Evolutionary conservation across 1,140 invertebrate species (phyloP), one percentile per base, ranked within the genome.

Genomic region (Drosophila fuyamai): DNA sequence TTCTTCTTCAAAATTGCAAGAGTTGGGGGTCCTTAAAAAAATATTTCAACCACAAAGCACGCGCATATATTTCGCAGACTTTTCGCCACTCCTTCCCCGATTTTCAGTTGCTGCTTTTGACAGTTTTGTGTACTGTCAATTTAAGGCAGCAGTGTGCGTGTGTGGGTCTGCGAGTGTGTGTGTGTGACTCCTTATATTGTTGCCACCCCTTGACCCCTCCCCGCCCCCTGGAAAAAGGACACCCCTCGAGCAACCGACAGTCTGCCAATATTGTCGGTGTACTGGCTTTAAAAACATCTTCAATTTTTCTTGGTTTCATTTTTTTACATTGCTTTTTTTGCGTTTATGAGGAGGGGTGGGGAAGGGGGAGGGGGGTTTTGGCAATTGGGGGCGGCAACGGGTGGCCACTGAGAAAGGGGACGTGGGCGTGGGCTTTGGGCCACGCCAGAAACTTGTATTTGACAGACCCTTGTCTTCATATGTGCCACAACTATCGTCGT

Each of bases 381-480:
- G 16, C 12, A 18, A 12, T 3, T 2, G 14, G 10, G 10, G 36
- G 8, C 4, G 51, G 13, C 32, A 43, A n/a, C 13, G 18, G 18
- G 44, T 27, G 29, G n/a, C 29, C 13, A 29, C n/a, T 13, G 48
- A 35, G 48, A 32, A 51, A 51, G 41, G 18, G 44, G 38, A 36
- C 14, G 38, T 32, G 29, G 29, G 8, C 14, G 38, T 54, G 56
- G 43, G 46, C 57, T 54, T 63, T 65, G 63, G 56, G 82, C 82
- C 56, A 68, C 79, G 83, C 78, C 82, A 86, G 82, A 82, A 86
- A 82, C 83, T 88, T 86, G 83, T 86, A 88, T 88, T 88, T 88
- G 83, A 88, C 83, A 86, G 83, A 86, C 83, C 83, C 83, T 86
- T 88, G 83, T 86, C 83, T 88, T 88, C 83, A 86, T 86, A 86